Evolutionary conservation across 2,797 vertebrate genomes (phyloP), one percentile per base, ranked within the genome.

Genomic region (Cryptoblepharus egeriae): DNA sequence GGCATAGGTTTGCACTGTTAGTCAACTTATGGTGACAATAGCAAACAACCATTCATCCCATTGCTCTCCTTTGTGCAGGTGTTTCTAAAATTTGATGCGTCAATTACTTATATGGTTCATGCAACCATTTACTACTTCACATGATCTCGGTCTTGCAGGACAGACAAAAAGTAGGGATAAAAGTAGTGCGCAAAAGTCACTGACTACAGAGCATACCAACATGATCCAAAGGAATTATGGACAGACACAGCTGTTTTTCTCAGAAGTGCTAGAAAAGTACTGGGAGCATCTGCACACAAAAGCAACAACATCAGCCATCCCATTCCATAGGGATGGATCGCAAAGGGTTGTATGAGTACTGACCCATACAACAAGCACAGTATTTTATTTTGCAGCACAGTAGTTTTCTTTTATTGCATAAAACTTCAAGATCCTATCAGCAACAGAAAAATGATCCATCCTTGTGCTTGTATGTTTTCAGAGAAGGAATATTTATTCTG

Each of bases 381-480:
- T 4, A 77, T 24, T 24, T 58, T 58, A 24, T 6, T 22, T n/a
- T n/a, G n/a, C n/a, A n/a, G n/a, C n/a, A n/a, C n/a, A n/a, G n/a
- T n/a, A n/a, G n/a, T n/a, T n/a, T 58, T 4, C 24, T 7, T 58
- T 7, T 58, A 45, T 76, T 79, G 42, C 61, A 57, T 45, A 76
- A 72, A 81, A 2, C 3, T 70, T 0, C 26, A 37, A 1, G 10
- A 64, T 76, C 37, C 10, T 69, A 57, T 80, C 71, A 84, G 7
- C 61, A 35, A 67, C 16, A 57, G 24, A 83, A 67, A 83, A 83
- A 78, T 35, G 60, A 78, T 42, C 26, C 30, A 72, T 39, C 35
- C 22, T 32, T 72, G 70, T 39, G 26, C 16, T 20, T 28, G 20
- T 32, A 42, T 80, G 8, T 35, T 81, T 16, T 24, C 16, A 13